These are phyloP conservation scores for Chymomyza costata DNA, from an alignment of 1,140 invertebrate species.

Conservation along the genomic window DNA sequence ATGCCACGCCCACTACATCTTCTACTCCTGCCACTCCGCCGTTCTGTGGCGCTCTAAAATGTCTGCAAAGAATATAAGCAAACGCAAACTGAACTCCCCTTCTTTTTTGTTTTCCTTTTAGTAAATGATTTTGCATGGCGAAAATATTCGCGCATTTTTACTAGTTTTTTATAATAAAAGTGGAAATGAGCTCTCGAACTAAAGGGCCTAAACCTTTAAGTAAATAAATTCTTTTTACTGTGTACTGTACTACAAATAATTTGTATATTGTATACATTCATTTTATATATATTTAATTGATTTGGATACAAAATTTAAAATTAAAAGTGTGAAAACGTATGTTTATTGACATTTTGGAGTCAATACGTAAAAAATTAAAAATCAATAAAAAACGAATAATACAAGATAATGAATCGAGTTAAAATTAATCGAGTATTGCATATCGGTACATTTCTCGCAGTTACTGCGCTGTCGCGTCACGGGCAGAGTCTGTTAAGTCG, in stretches of 20 bases:
- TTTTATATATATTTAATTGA: constrained; percentile 69
- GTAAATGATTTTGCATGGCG: constrained; percentile 63
- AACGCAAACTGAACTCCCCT: too few relatives aligned
- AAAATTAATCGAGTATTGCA: constrained; percentile 3
- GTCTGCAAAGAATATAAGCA: too few relatives aligned
- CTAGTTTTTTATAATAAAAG: constrained; percentile 56
- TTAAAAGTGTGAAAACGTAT: constrained; percentile 42
- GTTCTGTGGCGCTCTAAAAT: too few relatives aligned
- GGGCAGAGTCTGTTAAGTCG: constrained; percentile 34
- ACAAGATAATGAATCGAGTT: constrained; percentile 18
- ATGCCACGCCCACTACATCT: too few relatives aligned
- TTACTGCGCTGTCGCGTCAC: constrained; percentile 40
- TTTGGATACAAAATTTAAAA: constrained; percentile 59
- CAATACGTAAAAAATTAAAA: constrained; percentile 19
- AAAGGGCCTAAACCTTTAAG: constrained; percentile 54
- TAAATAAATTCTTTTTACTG: constrained; percentile 60
- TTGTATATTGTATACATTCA: constrained; percentile 49
- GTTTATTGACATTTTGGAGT: constrained; percentile 21
- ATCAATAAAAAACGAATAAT: constrained; percentile 14
- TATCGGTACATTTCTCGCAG: too few relatives aligned
- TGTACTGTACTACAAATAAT: constrained; percentile 68
- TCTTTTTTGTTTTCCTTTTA: constrained; percentile 40
- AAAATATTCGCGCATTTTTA: constrained; percentile 51
- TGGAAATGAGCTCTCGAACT: constrained; percentile 51
- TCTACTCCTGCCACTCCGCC: too few relatives aligned